Evolutionary conservation across 1,140 invertebrate genomes (phyloP), one percentile per base, ranked within the genome.

Genomic region (Brachionus manjavacas): DNA sequence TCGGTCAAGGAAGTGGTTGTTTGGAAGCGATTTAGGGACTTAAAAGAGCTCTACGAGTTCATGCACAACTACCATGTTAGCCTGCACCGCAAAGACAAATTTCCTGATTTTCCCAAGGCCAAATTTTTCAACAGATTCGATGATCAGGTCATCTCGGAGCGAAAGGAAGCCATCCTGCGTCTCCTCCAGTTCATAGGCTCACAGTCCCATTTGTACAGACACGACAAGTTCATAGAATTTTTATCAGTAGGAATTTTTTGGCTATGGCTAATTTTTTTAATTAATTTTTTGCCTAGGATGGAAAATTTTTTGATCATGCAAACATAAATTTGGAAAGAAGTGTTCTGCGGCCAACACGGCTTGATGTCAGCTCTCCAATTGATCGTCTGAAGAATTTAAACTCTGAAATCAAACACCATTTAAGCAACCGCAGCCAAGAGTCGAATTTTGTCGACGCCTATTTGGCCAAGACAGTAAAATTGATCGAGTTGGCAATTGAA

Each of bases 171-270:
- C 1, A 41, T 41, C 4, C 52, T 81, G 11, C 28, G 79, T n/a
- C 28, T 81, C 6, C 39, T 81, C 16, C 79, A 81, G 39, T 81
- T 81, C 14, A 81, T 81, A 14, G 79, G 79, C 28, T 64, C 52
- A 14, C 79, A 81, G 52, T 60, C 79, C 4, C 79, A 81, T 81
- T 64, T 81, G 31, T 81, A 81, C 52, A 28, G 64, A 25, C 79
- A 81, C 14, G 28, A 68, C 11, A 81, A 81, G n/a, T 81, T 81
- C 39, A 81, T 81, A 39, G 79, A 81, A 11, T 81, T 81, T 64
- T 64, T 81, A 41, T 31, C 79, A 12, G 74, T 78, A 78, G 46
- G 35, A 28, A 23, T 20, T 60, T 60, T 23, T 8, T 20, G 8
- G 11, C 20, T n/a, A 3, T 20, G 8, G 16, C 8, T 9, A 60